These are phyloP conservation scores for Clarias batrachus DNA, from an alignment of 2,113 vertebrate genomes.

Conservation along the genomic window DNA sequence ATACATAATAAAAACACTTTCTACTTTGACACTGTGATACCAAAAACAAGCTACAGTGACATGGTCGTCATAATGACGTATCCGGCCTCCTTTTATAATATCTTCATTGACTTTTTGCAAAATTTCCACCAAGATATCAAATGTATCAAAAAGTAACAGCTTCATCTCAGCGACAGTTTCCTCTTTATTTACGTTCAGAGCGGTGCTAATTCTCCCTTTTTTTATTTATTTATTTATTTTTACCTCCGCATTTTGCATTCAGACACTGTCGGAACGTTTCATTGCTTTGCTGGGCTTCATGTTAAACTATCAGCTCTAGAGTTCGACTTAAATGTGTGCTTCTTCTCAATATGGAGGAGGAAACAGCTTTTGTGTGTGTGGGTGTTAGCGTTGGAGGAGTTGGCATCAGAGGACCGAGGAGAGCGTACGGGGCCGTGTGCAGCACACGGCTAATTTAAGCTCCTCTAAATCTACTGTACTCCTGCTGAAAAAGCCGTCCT, in stretches of 20 bases:
- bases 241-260: background rate
- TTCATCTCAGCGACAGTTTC: background rate
- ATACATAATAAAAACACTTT: background rate
- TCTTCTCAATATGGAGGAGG: conserved; percentile 3
- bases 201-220: background rate
- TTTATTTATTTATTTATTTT: too few species aligned
- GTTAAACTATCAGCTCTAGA: conserved; percentile 10
- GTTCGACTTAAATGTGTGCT: background rate
- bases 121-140: conserved; percentile 5
- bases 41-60: background rate
- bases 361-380: conserved; percentile 9
- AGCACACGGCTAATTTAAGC: conserved; percentile 23
- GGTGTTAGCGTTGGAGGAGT: conserved; percentile 5
- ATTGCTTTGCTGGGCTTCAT: background rate
- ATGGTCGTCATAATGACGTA: background rate
- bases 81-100: background rate
- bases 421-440: background rate
- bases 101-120: conserved; percentile 8
- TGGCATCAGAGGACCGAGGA: background rate
- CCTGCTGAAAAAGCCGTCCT: background rate
- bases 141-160: too few species aligned
- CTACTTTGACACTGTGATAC: background rate
- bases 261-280: background rate
- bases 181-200: background rate
- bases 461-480: background rate